These are phyloP conservation scores for Riparia riparia DNA, from an alignment of 2,113 vertebrate species.

Conservation along the genomic window DNA sequence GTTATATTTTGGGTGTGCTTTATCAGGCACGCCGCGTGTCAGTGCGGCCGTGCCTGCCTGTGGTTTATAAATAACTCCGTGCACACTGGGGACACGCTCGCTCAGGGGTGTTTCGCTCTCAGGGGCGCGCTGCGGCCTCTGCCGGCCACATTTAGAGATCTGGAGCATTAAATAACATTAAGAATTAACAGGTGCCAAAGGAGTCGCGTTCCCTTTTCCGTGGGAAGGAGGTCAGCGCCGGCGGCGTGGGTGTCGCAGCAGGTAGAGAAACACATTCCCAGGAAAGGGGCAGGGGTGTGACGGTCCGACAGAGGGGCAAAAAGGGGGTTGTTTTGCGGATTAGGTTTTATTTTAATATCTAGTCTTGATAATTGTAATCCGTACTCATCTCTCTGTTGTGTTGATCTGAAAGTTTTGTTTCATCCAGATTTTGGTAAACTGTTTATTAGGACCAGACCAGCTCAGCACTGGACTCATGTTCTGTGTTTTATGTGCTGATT, in stretches of 20 bases:
- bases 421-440: neutral
- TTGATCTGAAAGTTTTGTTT: neutral
- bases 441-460: neutral
- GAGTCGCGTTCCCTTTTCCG: neutral
- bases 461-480: neutral
- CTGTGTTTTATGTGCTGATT: neutral
- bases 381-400: fast-evolving
- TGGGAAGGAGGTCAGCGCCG: neutral
- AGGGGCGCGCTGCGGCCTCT: neutral
- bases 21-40: neutral
- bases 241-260: neutral
- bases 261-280: neutral
- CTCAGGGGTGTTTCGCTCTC: neutral
- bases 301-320: fast-evolving
- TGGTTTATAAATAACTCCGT: neutral
- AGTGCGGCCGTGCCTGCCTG: fast-evolving
- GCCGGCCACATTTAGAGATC: neutral
- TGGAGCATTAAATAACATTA: neutral
- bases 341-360: neutral
- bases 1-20: fast-evolving
- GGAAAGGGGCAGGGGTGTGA: neutral
- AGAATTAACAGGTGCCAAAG: neutral
- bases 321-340: neutral
- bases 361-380: neutral
- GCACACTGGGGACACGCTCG: neutral